phyloP scores from a whole-genome alignment of 2,113 vertebrate species.

The Macroglossus sobrinus region DNA sequence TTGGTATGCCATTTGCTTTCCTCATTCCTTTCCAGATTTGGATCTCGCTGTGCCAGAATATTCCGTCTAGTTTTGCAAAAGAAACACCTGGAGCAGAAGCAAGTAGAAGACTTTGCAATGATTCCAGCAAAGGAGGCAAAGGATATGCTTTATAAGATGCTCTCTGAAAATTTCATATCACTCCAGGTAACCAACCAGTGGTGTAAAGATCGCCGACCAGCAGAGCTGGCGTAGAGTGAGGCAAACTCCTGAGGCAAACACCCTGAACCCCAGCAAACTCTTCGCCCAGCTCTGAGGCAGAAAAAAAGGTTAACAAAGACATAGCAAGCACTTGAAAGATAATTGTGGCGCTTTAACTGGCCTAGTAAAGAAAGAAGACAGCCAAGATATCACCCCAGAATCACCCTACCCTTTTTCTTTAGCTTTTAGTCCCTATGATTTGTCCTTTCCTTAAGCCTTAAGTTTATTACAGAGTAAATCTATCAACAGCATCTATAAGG shows the following conservation, averaged over 20 bases:
- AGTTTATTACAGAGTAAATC: not conserved
- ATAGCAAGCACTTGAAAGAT: not conserved
- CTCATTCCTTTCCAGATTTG: conserved; percentile 85
- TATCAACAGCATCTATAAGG: not conserved
- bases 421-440: not conserved
- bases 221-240: not conserved
- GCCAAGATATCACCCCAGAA: not conserved
- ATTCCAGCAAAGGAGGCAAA: conserved; percentile 98
- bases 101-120: conserved; percentile 99
- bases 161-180: conserved; percentile 92
- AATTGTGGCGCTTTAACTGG: not conserved
- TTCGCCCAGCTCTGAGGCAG: not conserved
- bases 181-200: conserved; percentile 85
- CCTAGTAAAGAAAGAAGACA: not conserved
- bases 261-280: not conserved
- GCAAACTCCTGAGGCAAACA: not conserved
- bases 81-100: conserved; percentile 96
- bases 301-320: not conserved
- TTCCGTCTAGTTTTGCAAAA: conserved; percentile 91
- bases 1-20: not conserved
- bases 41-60: conserved; percentile 92
- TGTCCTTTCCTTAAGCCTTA: not conserved
- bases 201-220: not conserved
- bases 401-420: not conserved
- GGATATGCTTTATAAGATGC: conserved; percentile 96